phyloP scores from a whole-genome alignment of 2,113 vertebrate genomes.

The Chinchilla lanigera region DNA sequence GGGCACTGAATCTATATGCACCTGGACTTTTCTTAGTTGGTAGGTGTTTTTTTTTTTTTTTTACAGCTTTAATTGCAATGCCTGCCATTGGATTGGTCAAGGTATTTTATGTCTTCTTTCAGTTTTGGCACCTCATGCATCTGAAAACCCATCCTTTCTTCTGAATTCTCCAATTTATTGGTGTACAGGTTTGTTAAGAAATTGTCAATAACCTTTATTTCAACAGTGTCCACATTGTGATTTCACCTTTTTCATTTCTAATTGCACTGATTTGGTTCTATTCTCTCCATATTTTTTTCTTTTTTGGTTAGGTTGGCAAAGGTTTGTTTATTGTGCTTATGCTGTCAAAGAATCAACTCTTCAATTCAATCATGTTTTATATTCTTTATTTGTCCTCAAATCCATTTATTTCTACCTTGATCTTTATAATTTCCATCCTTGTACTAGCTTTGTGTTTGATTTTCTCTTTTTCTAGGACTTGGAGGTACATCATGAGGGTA shows the following conservation, averaged over 20 bases:
- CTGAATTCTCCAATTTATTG: too few relatives aligned
- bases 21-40: too few relatives aligned
- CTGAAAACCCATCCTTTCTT: too few relatives aligned
- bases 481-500: neutral
- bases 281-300: neutral
- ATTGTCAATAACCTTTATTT: too few relatives aligned
- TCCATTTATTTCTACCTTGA: neutral
- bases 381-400: neutral
- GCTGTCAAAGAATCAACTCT: neutral
- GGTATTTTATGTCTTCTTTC: too few relatives aligned
- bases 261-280: neutral
- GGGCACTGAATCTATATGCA: too few relatives aligned
- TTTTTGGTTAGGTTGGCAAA: neutral
- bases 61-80: too few relatives aligned
- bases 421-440: neutral
- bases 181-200: too few relatives aligned
- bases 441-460: neutral
- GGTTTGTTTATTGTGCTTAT: neutral
- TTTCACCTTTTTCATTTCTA: neutral
- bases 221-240: neutral
- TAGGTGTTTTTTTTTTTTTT: too few relatives aligned
- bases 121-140: too few relatives aligned
- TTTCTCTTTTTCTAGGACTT: neutral
- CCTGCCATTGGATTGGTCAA: too few relatives aligned
- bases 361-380: neutral